Base-by-base conservation (phyloP, 2,113 vertebrate genomes). In the Podarcis muralis region DNA sequence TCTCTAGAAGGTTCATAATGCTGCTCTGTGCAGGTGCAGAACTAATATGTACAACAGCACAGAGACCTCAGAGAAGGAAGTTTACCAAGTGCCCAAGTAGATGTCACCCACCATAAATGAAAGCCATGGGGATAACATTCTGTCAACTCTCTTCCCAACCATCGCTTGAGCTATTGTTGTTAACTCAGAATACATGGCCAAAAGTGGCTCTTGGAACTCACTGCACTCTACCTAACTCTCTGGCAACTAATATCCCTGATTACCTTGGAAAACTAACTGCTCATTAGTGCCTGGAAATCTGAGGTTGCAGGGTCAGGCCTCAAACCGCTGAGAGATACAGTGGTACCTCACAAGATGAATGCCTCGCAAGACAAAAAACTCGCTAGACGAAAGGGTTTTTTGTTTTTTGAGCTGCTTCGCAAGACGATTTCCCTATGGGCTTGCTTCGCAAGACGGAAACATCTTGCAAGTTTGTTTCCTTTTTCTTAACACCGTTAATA, bases 271-370 rank as follows among this genome's bases (percentile, higher is more conserved):
- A 96, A 97, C 93, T 90, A 97, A 97, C 95, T 96, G 96, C 94
- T 96, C 95, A 93, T 93, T 91, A 96, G 95, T 0, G 94, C 96
- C 96, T 97, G 95, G 95, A 96, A 96, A 96, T 92, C 94, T 9
- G 91, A 93, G 91, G 95, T 95, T 94, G 86, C 92, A 72, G 35
- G 93, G 96, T 95, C 96, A 96, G 95, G 94, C 96, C 96, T 97
- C 96, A 96, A 95, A 96, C 96, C 96, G 95, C 96, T 96, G 96
- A 95, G 96, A 97, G 95, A 92, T 91, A 88, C n/a, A n/a, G n/a
- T n/a, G n/a, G n/a, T n/a, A n/a, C n/a, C n/a, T n/a, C n/a, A n/a
- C n/a, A n/a, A n/a, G n/a, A n/a, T n/a, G n/a, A n/a, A n/a, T n/a
- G n/a, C n/a, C n/a, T n/a, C n/a, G n/a, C n/a, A n/a, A n/a, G n/a